Percentiles rank a stretch among this genome's conserved stretches.
Evolutionary conservation across 1,140 invertebrate genomes (phyloP).

Genomic region (Lepidurus couesii): DNA sequence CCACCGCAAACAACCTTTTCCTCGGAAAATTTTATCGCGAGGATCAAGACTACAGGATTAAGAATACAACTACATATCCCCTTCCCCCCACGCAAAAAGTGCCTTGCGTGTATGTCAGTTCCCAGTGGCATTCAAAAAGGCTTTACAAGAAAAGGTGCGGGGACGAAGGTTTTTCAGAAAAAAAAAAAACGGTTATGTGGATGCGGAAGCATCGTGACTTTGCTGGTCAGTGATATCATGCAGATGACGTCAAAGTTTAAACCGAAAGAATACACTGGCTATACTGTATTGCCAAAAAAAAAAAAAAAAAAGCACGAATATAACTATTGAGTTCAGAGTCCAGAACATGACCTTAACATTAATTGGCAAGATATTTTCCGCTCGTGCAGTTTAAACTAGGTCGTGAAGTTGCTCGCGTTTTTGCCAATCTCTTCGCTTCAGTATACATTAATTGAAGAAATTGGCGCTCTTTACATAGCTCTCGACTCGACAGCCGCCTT

Average conservation of each 20-base stretch:
- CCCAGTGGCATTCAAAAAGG: not conserved
- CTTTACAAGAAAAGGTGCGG: not conserved
- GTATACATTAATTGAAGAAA: too few relatives aligned
- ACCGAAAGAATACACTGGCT: not conserved
- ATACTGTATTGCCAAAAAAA: too few relatives aligned
- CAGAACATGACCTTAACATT: too few relatives aligned
- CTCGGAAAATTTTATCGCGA: not conserved
- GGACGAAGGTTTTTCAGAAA: not conserved
- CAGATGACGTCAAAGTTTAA: not conserved
- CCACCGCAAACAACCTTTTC: not conserved
- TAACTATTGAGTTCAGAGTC: too few relatives aligned
- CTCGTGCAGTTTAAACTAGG: too few relatives aligned
- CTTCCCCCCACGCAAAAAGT: not conserved
- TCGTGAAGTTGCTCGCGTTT: too few relatives aligned
- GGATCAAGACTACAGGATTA: not conserved
- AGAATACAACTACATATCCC: not conserved
- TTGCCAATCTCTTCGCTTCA: too few relatives aligned
- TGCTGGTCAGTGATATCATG: not conserved
- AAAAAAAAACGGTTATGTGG: not conserved
- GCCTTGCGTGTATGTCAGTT: too few relatives aligned
- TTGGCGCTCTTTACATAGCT: too few relatives aligned
- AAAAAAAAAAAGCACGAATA: too few relatives aligned
- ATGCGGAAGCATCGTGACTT: conserved; percentile 7
- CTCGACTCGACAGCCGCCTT: too few relatives aligned
- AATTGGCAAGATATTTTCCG: too few relatives aligned